Conservation (phyloP, 2,888 invertebrate genomes). For the Euphydryas editha region DNA sequence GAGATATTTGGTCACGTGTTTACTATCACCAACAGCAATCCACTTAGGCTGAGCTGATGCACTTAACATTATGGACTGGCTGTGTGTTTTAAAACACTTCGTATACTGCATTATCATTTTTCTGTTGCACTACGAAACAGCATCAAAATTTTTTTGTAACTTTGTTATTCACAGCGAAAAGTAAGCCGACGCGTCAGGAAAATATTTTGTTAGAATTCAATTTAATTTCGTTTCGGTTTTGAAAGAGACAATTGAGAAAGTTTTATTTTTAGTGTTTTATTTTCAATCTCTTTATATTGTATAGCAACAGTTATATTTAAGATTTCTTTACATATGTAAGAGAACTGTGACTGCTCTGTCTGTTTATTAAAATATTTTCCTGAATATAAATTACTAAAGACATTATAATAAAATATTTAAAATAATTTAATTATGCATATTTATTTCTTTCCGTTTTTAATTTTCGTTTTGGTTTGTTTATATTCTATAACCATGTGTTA, state of each 20-base stretch:
- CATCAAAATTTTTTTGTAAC: background rate
- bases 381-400: no score
- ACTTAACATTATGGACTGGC: constrained; percentile 5
- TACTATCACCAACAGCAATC: background rate
- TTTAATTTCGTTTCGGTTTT: background rate
- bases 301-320: no score
- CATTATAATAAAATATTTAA: no score
- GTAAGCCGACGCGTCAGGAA: constrained; percentile 2
- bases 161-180: constrained; percentile 10
- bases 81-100: background rate
- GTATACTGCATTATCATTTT: constrained; percentile 4
- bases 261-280: background rate
- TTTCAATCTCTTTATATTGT: background rate
- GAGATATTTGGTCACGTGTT: background rate
- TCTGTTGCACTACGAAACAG: constrained; percentile 1
- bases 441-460: no score
- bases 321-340: no score
- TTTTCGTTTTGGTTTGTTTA: no score
- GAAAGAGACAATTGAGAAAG: background rate
- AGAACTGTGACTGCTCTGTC: no score
- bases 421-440: no score
- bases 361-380: no score
- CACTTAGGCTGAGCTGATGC: constrained; percentile 2
- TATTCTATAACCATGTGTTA: no score
- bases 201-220: background rate